Evolutionary conservation across 2,113 vertebrate species (phyloP).

Genomic region (Fregetta grallaria): DNA sequence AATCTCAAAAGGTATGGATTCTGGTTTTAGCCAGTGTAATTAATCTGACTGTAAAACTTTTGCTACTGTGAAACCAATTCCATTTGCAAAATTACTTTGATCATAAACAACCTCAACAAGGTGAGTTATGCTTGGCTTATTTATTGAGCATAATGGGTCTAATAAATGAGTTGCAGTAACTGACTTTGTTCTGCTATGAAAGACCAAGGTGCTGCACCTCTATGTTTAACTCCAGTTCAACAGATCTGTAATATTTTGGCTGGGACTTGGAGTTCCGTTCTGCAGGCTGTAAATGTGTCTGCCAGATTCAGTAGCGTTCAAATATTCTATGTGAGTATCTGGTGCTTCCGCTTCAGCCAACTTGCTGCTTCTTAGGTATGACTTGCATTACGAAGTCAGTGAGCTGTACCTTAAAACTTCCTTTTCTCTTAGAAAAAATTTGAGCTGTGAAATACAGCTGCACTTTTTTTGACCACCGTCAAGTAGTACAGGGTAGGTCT

Average conservation of each 20-base stretch:
- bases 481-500: background rate
- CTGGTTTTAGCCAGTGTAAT: background rate
- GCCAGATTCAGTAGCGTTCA: background rate
- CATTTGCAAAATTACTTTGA: background rate
- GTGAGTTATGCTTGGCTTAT: background rate
- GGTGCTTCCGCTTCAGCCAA: background rate
- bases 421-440: background rate
- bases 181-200: background rate
- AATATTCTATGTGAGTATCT: background rate
- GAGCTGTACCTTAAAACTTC: background rate
- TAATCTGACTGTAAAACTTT: background rate
- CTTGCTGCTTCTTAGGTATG: background rate
- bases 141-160: background rate
- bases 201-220: background rate
- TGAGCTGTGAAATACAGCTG: background rate
- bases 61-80: background rate
- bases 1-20: background rate
- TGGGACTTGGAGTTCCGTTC: background rate
- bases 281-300: background rate
- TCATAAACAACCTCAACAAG: background rate
- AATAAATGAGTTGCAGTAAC: background rate
- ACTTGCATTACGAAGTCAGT: background rate
- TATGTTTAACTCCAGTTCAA: background rate
- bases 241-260: background rate
- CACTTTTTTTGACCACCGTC: background rate